phyloP scores from a whole-genome alignment of 2,888 invertebrate species.

The Pristionchus arcanus region DNA sequence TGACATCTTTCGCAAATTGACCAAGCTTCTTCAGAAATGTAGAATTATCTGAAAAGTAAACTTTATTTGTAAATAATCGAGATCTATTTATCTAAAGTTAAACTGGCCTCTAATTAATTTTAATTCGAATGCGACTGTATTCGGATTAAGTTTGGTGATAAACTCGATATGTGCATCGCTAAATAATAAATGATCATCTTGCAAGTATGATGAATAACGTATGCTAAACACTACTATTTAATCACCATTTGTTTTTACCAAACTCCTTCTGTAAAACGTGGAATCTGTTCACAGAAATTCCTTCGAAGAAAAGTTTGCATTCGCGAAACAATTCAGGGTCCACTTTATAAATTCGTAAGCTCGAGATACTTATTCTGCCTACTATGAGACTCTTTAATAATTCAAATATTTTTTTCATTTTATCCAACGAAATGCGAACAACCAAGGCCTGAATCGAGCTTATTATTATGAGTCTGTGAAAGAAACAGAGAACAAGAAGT shows the following conservation, averaged over 20 bases:
- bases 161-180: neutral
- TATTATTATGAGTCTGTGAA: no score
- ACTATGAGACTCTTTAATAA: no score
- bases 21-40: neutral
- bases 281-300: neutral
- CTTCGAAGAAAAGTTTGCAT: neutral
- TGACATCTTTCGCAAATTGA: no score
- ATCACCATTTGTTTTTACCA: neutral
- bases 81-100: no score
- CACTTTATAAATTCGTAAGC: no score
- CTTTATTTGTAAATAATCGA: no score
- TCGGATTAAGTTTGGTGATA: neutral
- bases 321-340: neutral
- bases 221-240: neutral
- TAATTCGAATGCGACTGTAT: neutral
- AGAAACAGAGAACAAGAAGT: no score
- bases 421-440: no score
- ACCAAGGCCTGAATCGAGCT: no score
- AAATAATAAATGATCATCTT: neutral
- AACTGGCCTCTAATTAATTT: neutral
- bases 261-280: neutral
- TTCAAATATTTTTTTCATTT: no score
- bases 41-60: neutral
- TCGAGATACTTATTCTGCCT: no score
- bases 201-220: no score